Percentiles rank a stretch among this genome's conserved stretches.
These are phyloP conservation scores for Molossus molossus DNA, from an alignment of 2,797 vertebrate genomes.

Conservation along the genomic window DNA sequence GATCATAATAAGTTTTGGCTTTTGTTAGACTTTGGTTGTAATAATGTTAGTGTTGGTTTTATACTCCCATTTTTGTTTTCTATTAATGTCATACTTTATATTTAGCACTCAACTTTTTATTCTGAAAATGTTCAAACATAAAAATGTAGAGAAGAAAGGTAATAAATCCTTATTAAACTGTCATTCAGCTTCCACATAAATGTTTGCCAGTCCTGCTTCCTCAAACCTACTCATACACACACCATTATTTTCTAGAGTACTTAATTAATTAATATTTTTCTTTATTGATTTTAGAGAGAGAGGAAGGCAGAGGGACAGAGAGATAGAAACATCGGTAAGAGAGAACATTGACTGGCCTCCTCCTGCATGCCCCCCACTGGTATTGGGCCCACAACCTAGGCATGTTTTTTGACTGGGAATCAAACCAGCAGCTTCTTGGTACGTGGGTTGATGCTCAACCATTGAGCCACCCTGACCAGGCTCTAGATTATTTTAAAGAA, in stretches of 20 bases:
- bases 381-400: too few species aligned
- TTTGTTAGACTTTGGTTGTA: slow-evolving; percentile 44
- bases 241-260: background rate
- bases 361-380: too few species aligned
- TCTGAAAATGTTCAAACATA: background rate
- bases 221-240: background rate
- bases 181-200: background rate
- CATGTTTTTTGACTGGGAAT: too few species aligned
- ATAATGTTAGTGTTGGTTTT: background rate
- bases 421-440: too few species aligned
- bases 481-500: slow-evolving; percentile 5
- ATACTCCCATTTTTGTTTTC: background rate
- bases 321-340: too few species aligned
- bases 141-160: background rate
- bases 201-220: background rate
- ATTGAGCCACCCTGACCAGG: too few species aligned
- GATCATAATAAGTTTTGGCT: background rate
- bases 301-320: too few species aligned
- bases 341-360: too few species aligned
- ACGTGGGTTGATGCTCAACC: too few species aligned
- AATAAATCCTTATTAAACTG: background rate
- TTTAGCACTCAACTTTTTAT: background rate
- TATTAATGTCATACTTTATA: background rate
- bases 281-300: too few species aligned
- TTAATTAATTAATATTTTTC: too few species aligned